A percentile compares a stretch with the other conserved stretches of the same genome.
Evolutionary conservation across 2,888 invertebrate species (phyloP).

Genomic region (Erebia epiphron): DNA sequence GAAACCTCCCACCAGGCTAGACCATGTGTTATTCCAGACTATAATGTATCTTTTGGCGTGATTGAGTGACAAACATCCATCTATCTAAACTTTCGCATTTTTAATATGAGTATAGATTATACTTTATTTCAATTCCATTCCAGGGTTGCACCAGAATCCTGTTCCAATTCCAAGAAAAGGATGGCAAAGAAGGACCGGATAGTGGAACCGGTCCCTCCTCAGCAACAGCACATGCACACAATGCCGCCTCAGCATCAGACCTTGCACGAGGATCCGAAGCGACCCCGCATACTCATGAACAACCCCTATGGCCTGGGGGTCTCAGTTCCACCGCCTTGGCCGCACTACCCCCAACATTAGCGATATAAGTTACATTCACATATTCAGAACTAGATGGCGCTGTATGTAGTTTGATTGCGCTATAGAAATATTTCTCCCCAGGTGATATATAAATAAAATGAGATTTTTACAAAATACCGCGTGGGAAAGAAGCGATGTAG

Average conservation of each 20-base stretch:
- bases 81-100: too few relatives aligned
- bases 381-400: not conserved
- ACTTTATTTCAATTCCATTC: not conserved
- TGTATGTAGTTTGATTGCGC: not conserved
- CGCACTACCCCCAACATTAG: constrained; percentile 70
- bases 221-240: constrained; percentile 39
- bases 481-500: too few relatives aligned
- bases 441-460: too few relatives aligned
- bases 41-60: too few relatives aligned
- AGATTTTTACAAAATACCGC: too few relatives aligned
- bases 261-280: constrained; percentile 33
- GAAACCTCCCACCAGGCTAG: too few relatives aligned
- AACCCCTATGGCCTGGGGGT: constrained; percentile 59
- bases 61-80: too few relatives aligned
- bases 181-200: constrained; percentile 62
- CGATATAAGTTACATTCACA: not conserved
- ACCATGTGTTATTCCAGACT: too few relatives aligned
- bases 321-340: constrained; percentile 63
- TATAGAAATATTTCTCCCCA: too few relatives aligned
- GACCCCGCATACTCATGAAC: constrained; percentile 62
- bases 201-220: constrained; percentile 47
- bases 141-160: constrained; percentile 54
- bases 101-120: too few relatives aligned
- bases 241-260: constrained; percentile 35
- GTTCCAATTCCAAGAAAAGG: constrained; percentile 59